These are phyloP conservation scores for Stylophora pistillata DNA, from an alignment of 64 coral and sea anemone species.

Conservation along the genomic window DNA sequence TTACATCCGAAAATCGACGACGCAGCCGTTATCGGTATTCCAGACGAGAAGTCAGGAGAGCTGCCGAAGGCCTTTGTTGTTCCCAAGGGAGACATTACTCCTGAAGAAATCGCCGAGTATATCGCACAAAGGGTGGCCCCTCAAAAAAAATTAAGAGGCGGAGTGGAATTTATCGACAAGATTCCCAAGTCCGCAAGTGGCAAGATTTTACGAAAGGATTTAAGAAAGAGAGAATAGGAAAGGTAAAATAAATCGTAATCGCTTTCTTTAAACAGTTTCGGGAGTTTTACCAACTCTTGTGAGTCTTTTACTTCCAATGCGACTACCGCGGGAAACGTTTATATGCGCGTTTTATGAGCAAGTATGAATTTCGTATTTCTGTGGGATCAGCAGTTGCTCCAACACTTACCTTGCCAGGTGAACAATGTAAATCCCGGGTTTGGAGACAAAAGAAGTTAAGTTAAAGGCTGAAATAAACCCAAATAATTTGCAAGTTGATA, in stretches of 20 bases:
- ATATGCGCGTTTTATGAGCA: no score
- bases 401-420: no score
- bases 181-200: conserved; percentile 77
- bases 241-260: not conserved
- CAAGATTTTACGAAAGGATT: conserved; percentile 66
- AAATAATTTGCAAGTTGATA: no score
- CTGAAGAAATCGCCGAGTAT: conserved; percentile 57
- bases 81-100: conserved; percentile 32
- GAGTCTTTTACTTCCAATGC: no score
- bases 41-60: conserved; percentile 67
- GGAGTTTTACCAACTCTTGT: no score
- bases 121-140: conserved; percentile 52
- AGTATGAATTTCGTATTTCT: no score
- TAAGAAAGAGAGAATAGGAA: not conserved
- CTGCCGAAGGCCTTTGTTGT: conserved; percentile 84
- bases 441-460: no score
- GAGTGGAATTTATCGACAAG: conserved; percentile 71
- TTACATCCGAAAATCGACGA: conserved; percentile 83
- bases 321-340: no score
- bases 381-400: no score
- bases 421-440: no score
- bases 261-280: not conserved
- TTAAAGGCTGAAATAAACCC: no score
- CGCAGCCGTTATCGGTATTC: conserved; percentile 84
- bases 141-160: conserved; percentile 73